Evolutionary conservation across 2,113 vertebrate species (phyloP), one percentile per base, ranked within the genome.

Genomic region (Megaleporinus macrocephalus): DNA sequence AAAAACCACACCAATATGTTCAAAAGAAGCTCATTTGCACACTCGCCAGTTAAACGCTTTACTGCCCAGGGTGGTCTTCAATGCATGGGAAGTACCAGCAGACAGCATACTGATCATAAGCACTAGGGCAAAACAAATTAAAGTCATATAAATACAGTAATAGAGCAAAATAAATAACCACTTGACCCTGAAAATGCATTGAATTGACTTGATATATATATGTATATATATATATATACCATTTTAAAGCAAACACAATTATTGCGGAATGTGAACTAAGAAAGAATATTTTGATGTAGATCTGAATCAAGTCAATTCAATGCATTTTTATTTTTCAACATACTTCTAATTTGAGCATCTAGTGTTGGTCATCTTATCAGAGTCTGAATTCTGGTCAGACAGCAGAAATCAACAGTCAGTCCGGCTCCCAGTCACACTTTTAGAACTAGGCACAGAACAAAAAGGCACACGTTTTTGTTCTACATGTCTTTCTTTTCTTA

Each of bases 1-100:
- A 90, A 91, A 88, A 86, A 90, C 85, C 83, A 73, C 69, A 65
- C 51, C 81, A 89, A 88, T 77, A 77, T 24, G 87, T 90, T 69
- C 41, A 16, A 61, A 69, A 63, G 41, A 44, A 5, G 9, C 41
- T 44, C 41, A 44, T 44, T 44, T 11, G 10, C 41, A 44, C 41
- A 44, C 41, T 44, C 41, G 9, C 1, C 41, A 44, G 41, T 44
- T 5, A 11, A 9, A 53, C 44, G 65, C 30, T 14, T 13, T 10
- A 63, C 36, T 49, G 27, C 4, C n/a, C 57, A 44, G 41, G 41
- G 41, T 11, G 5, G 41, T 44, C 41, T 9, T 44, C 26, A 41
- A 20, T 24, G 16, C 15, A 49, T 57, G 1, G 16, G 2, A 78
- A 6, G 62, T 55, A n/a, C 10, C 51, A 33, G 51, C 16, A 59